phyloP scores from a whole-genome alignment of 1,140 invertebrate genomes.

The Potamilus streckersoni region DNA sequence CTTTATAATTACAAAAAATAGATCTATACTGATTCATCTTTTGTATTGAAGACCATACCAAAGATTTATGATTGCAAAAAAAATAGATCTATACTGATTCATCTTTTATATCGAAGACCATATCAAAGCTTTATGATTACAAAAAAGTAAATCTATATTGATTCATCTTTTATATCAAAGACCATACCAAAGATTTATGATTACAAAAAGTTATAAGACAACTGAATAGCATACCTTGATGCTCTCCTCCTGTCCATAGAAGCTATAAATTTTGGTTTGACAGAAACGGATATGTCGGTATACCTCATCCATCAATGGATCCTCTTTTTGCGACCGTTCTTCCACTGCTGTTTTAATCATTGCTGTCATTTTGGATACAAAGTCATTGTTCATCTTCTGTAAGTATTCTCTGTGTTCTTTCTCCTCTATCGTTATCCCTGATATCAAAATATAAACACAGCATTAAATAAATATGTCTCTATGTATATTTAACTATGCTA shows the following conservation, averaged over 20 bases:
- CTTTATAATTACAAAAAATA: no score
- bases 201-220: not conserved
- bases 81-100: no score
- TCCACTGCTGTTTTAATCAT: conserved; percentile 31
- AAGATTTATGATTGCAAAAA: no score
- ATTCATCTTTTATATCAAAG: no score
- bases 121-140: no score
- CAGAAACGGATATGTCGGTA: conserved; percentile 22
- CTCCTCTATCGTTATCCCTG: conserved; percentile 35
- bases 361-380: conserved; percentile 22
- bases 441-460: not conserved
- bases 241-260: conserved; percentile 22
- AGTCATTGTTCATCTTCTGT: conserved; percentile 27
- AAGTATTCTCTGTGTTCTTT: conserved; percentile 37
- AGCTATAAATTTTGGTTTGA: conserved; percentile 18
- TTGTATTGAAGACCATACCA: no score
- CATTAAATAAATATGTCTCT: not conserved
- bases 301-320: conserved; percentile 14
- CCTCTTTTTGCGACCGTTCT: conserved; percentile 2
- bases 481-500: not conserved
- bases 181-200: no score
- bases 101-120: no score
- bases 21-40: no score
- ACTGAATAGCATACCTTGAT: conserved; percentile 8
- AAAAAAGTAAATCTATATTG: no score